Percentiles rank a stretch among this genome's conserved stretches.
Evolutionary conservation across 2,888 invertebrate species (phyloP).

Genomic region (Brenthis hecate): DNA sequence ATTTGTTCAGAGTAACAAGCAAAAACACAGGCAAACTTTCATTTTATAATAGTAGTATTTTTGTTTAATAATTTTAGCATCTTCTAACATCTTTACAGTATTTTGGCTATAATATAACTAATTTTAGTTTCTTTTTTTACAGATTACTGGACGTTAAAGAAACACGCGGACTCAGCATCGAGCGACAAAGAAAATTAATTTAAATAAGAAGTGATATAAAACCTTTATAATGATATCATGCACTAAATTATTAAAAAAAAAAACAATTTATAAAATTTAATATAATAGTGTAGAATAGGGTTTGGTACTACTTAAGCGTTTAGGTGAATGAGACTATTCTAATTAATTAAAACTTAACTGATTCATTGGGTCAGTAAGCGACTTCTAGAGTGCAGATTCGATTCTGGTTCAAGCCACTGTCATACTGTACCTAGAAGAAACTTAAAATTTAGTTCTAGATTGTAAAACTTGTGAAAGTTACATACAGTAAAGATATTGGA

Average conservation of each 20-base stretch:
- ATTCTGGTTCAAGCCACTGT: too few relatives aligned
- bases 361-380: neutral
- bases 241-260: conserved; percentile 48
- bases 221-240: conserved; percentile 40
- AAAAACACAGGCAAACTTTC: too few relatives aligned
- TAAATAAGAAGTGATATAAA: conserved; percentile 33
- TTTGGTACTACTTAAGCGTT: conserved; percentile 12
- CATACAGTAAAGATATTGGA: too few relatives aligned
- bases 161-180: conserved; percentile 67
- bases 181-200: conserved; percentile 77
- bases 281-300: conserved; percentile 33
- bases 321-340: neutral
- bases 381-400: too few relatives aligned
- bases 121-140: conserved; percentile 55
- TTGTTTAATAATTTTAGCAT: too few relatives aligned
- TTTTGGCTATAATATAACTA: neutral
- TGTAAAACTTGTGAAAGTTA: too few relatives aligned
- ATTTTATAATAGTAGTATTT: too few relatives aligned
- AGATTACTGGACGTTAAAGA: conserved; percentile 81
- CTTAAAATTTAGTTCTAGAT: too few relatives aligned
- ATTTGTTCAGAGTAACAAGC: too few relatives aligned
- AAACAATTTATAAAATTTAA: conserved; percentile 50
- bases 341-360: neutral
- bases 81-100: too few relatives aligned
- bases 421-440: too few relatives aligned